phyloP scores from a whole-genome alignment of 2,888 invertebrate species.

The Incurvaria masculella region DNA sequence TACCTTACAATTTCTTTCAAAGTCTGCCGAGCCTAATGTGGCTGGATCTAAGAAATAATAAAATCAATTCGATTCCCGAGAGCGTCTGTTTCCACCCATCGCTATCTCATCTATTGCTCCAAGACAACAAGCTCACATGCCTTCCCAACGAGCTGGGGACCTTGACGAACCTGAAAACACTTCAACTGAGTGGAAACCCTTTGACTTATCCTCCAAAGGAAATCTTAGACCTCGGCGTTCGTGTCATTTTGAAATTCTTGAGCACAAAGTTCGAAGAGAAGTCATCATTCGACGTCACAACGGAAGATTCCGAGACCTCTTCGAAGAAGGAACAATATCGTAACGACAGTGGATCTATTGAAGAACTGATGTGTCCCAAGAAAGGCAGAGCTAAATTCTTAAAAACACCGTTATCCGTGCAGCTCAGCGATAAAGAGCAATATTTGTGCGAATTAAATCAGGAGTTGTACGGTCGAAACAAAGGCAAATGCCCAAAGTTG shows the following conservation, averaged over 20 bases:
- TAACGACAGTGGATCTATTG: conserved; percentile 41
- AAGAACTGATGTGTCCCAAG: conserved; percentile 24
- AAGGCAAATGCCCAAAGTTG: conserved; percentile 39
- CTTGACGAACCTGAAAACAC: conserved; percentile 54
- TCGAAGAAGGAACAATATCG: conserved; percentile 21
- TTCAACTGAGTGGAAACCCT: conserved; percentile 62
- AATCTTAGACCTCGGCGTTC: conserved; percentile 50
- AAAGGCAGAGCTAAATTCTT: too few relatives aligned
- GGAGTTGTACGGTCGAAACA: conserved; percentile 22
- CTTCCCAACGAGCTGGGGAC: conserved; percentile 64
- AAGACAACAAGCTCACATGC: conserved; percentile 57
- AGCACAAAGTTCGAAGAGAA: conserved; percentile 32
- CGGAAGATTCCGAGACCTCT: conserved; percentile 22
- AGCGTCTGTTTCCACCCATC: conserved; percentile 54
- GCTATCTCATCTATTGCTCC: conserved; percentile 61
- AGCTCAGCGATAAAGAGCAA: conserved; percentile 37
- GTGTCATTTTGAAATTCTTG: conserved; percentile 31
- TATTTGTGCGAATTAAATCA: too few relatives aligned
- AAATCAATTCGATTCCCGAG: conserved; percentile 50
- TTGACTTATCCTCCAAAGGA: conserved; percentile 54
- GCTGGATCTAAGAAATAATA: conserved; percentile 64
- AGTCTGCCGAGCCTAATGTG: conserved; percentile 55
- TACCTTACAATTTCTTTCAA: conserved; percentile 60
- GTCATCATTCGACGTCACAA: conserved; percentile 31
- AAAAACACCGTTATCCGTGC: conserved; percentile 28